A percentile compares a stretch with the other conserved stretches of the same genome.
These are phyloP conservation scores for Antitype chi DNA, from an alignment of 2,888 invertebrate genomes.

Conservation along the genomic window DNA sequence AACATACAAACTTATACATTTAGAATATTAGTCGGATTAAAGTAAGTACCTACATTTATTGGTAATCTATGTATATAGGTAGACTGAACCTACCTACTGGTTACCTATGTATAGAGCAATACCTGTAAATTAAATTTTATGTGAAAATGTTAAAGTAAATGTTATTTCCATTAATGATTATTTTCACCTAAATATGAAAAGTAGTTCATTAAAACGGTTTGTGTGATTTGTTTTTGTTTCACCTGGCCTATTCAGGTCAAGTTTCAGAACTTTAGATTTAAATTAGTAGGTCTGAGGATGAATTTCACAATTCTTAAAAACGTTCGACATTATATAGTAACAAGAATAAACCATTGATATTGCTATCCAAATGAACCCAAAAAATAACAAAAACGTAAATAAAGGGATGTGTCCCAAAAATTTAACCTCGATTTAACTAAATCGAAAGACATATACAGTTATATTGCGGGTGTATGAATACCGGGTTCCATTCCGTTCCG, in stretches of 20 bases:
- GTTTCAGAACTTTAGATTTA: background rate
- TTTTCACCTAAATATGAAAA: background rate
- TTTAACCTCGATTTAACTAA: conserved; percentile 77
- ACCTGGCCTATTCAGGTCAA: too few relatives aligned
- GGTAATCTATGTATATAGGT: background rate
- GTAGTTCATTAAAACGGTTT: background rate
- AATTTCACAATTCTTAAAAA: background rate
- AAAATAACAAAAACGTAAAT: conserved; percentile 25
- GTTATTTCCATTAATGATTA: background rate
- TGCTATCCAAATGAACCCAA: conserved; percentile 25
- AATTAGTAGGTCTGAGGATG: background rate
- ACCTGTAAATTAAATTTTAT: background rate
- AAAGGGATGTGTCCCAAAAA: conserved; percentile 43
- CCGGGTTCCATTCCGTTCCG: conserved; percentile 75
- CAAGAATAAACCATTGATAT: background rate
- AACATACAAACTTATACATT: too few relatives aligned
- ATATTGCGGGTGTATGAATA: conserved; percentile 74
- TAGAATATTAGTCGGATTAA: too few relatives aligned
- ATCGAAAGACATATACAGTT: conserved; percentile 66
- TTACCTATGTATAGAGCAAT: background rate
- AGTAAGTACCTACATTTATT: too few relatives aligned
- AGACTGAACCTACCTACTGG: too few relatives aligned
- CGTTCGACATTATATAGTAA: background rate
- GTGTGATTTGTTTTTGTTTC: background rate
- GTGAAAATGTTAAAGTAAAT: too few relatives aligned